phyloP scores from a whole-genome alignment of 2,888 invertebrate genomes.

The Dorcus parallelipipedus region DNA sequence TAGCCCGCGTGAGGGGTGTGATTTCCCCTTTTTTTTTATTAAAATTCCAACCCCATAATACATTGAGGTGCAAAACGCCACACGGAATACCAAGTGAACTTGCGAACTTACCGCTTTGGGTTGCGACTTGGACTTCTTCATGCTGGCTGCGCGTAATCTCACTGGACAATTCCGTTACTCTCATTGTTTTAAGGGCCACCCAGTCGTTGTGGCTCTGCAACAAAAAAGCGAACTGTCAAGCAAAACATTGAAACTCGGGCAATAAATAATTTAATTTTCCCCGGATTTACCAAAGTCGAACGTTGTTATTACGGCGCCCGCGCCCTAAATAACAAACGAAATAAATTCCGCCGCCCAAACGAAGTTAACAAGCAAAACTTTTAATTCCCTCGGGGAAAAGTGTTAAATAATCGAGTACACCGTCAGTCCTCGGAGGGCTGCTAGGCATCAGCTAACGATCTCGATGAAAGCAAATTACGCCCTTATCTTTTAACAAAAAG shows the following conservation, averaged over 20 bases:
- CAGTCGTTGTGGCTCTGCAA: slow-evolving; percentile 39
- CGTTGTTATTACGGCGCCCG: neutral
- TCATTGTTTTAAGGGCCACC: slow-evolving; percentile 45
- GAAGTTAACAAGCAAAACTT: too few species aligned
- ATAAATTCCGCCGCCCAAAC: neutral
- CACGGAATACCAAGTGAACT: neutral
- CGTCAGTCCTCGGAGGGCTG: too few species aligned
- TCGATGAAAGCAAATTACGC: too few species aligned
- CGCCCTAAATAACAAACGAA: neutral
- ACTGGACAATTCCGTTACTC: slow-evolving; percentile 46
- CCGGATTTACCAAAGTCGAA: neutral
- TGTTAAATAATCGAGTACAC: too few species aligned
- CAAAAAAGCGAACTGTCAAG: slow-evolving; percentile 3
- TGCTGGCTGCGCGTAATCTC: slow-evolving; percentile 49
- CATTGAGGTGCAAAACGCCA: neutral
- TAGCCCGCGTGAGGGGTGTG: too few species aligned
- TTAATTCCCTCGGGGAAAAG: too few species aligned
- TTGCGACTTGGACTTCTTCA: slow-evolving; percentile 48
- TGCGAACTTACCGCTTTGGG: slow-evolving; percentile 41
- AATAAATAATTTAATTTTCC: neutral
- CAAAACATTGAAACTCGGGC: too few species aligned
- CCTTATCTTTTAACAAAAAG: too few species aligned
- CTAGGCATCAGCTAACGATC: too few species aligned
- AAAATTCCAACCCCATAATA: too few species aligned
- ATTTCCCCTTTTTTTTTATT: too few species aligned